Conservation (phyloP, 2,113 vertebrate species). For the Antigone vipio region DNA sequence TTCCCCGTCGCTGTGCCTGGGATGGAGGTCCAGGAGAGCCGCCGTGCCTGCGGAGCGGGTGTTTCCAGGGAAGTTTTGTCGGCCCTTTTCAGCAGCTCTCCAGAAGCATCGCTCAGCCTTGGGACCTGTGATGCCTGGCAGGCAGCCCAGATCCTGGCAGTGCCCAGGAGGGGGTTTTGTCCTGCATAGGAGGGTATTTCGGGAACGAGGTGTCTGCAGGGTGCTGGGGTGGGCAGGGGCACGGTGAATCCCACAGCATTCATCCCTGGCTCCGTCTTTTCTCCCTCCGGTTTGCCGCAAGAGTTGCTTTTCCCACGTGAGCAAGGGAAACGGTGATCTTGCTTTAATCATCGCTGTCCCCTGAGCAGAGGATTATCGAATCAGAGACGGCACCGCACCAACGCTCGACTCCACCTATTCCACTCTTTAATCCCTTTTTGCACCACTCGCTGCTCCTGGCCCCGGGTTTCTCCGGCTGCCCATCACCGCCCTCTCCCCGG, state of each 20-base stretch:
- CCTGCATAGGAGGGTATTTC: background rate
- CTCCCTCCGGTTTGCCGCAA: background rate
- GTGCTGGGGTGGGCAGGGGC: background rate
- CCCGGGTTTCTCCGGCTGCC: background rate
- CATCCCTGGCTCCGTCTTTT: background rate
- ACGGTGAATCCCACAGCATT: background rate
- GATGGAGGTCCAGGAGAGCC: background rate
- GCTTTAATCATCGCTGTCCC: background rate
- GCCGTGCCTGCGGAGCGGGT: accelerated
- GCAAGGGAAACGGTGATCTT: background rate
- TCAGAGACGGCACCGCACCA: background rate
- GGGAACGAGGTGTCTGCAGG: background rate
- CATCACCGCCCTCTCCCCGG: background rate
- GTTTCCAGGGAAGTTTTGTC: background rate
- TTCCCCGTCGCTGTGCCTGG: background rate
- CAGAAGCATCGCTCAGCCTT: background rate
- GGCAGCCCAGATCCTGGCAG: background rate
- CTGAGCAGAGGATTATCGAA: background rate
- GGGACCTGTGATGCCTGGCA: background rate
- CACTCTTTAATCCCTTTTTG: background rate
- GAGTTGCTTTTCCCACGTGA: background rate
- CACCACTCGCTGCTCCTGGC: background rate
- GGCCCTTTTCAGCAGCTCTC: background rate
- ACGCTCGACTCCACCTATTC: background rate
- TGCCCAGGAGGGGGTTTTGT: background rate